phyloP scores from a whole-genome alignment of 1,140 invertebrate genomes.

The Leguminivora glycinivorella region DNA sequence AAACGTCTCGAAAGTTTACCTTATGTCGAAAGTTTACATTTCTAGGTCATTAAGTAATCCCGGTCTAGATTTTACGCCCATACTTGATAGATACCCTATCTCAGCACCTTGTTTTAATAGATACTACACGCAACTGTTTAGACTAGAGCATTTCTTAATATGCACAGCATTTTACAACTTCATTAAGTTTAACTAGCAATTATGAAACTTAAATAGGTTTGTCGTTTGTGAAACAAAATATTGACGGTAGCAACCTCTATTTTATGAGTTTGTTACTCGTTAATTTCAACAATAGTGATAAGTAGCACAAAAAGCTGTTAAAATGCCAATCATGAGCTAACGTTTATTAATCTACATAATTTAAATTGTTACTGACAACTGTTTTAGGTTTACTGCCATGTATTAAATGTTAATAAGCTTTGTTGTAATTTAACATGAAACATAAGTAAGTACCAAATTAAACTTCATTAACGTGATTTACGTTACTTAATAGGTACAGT shows the following conservation, averaged over 20 bases:
- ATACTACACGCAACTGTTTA: background rate
- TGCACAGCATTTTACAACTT: conserved; percentile 18
- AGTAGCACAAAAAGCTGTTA: background rate
- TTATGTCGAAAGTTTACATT: background rate
- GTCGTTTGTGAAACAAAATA: conserved; percentile 12
- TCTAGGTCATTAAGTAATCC: background rate
- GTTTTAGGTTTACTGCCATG: background rate
- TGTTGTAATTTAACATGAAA: background rate
- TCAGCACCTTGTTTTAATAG: background rate
- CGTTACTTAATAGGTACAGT: background rate
- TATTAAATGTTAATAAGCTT: background rate
- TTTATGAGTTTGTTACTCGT: too few relatives aligned
- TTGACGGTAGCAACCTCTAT: too few relatives aligned
- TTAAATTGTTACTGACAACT: background rate
- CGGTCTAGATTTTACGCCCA: conserved; percentile 1
- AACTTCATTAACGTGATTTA: background rate
- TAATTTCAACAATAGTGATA: background rate
- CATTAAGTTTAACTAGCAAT: conserved; percentile 1
- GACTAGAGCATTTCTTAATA: conserved; percentile 11
- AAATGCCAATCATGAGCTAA: background rate
- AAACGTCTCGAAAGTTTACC: too few relatives aligned
- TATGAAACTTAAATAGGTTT: background rate
- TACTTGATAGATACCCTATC: conserved; percentile 7
- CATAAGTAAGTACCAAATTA: too few relatives aligned
- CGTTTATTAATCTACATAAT: background rate